Evolutionary conservation across 2,888 invertebrate species (phyloP).

Genomic region (Perithous albicinctus): DNA sequence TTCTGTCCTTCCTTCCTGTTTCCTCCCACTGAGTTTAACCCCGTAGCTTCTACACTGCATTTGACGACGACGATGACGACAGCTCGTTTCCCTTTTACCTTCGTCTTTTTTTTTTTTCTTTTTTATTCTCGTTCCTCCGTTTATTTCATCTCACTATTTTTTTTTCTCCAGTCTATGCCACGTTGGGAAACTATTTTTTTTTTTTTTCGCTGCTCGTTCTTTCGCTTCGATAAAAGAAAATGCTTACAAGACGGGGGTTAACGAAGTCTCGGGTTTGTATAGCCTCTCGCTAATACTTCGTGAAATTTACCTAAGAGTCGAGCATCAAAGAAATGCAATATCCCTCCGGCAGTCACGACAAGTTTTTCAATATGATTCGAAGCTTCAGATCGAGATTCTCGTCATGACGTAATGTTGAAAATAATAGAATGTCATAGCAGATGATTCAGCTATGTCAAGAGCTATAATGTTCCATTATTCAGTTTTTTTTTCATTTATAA

Average conservation of each 20-base stretch:
- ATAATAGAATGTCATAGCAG: too few relatives aligned
- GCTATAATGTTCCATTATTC: too few relatives aligned
- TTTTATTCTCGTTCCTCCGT: conserved; percentile 27
- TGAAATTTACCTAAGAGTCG: conserved; percentile 39
- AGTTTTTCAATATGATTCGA: conserved; percentile 4
- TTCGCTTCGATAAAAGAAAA: conserved; percentile 48
- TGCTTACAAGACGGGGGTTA: conserved; percentile 37
- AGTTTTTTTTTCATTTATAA: too few relatives aligned
- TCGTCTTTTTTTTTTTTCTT: too few relatives aligned
- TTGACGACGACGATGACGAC: conserved; percentile 53
- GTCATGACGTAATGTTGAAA: conserved; percentile 18
- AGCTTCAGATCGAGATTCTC: conserved; percentile 36
- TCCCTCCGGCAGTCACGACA: conserved; percentile 32
- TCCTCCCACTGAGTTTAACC: conserved; percentile 8
- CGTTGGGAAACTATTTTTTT: not conserved
- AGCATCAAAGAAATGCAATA: conserved; percentile 46
- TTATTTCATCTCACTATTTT: conserved; percentile 32
- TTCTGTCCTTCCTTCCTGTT: conserved; percentile 27
- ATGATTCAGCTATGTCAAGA: too few relatives aligned
- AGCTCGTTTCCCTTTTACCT: conserved; percentile 58
- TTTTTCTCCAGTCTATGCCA: conserved; percentile 14
- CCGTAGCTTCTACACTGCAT: conserved; percentile 24
- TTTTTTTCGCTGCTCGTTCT: not conserved
- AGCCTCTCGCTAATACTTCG: conserved; percentile 37
- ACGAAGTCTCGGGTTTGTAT: conserved; percentile 52